Base-by-base conservation (phyloP, 2,797 vertebrate species). In the Enteromius mattozi region DNA sequence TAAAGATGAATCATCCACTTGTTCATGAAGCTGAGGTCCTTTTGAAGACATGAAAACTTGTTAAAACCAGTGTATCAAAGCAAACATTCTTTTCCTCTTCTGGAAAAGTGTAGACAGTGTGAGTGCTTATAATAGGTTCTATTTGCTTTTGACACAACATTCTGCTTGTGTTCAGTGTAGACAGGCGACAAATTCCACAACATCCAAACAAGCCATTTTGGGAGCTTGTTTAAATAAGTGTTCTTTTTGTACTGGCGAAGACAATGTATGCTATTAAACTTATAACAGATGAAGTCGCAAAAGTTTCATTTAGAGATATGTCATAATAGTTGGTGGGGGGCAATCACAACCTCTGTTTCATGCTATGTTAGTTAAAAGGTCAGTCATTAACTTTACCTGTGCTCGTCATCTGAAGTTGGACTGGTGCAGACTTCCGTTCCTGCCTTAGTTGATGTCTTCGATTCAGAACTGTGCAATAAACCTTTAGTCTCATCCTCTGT, bases 401-500 rank as follows among this genome's bases (percentile, higher is more conserved):
- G 75, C 24, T 91, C 85, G 3, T 83, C 86, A 13, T 85, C 86
- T 68, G 27, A 70, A 14, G 78, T 84, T 1, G 89, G 89, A 72
- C 89, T 87, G 63, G 49, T 59, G 10, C 74, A 61, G 6, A 76
- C 87, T 6, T 79, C 91, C 47, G 45, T 81, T 16, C 59, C 35
- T 0, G 71, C 14, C 16, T 87, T 87, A 6, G 83, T 88, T 0
- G 88, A 42, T 79, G 88, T 27, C 83, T 33, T 86, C 0, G 81
- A 65, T 13, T 81, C 80, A 56, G 93, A 90, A 47, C 92, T 90
- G 6, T 89, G 88, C 79, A 96, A 89, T 82, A 96, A 86, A 21
- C 80, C 91, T 19, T 91, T 93, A 47, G 84, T 89, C 86, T 95
- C 95, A 87, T 95, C 95, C 63, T 66, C 87, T 10, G 88, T 92